A percentile compares a stretch with the other conserved stretches of the same genome.
Conservation (phyloP, 2,888 invertebrate genomes). For the Xylota sylvarum region DNA sequence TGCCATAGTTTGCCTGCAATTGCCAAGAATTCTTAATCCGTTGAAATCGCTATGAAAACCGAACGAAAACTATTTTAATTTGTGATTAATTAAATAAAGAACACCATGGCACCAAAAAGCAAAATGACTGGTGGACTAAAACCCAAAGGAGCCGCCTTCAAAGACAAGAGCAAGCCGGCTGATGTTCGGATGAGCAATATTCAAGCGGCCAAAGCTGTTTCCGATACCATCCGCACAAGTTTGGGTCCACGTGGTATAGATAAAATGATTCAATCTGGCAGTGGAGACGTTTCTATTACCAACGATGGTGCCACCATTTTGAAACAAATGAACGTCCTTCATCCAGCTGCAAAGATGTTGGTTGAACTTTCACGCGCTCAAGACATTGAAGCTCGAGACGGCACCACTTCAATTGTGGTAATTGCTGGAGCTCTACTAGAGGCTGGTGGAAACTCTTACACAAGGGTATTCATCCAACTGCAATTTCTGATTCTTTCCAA, state of each 20-base stretch:
- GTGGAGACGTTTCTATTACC: conserved; percentile 99
- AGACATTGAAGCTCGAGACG: conserved; percentile 99
- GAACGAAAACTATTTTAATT: conserved; percentile 36
- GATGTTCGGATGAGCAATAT: conserved; percentile 98
- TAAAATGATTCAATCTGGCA: conserved; percentile 99
- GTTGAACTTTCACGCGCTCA: conserved; percentile 99
- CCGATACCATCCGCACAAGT: conserved; percentile 99
- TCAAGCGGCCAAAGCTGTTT: conserved; percentile 99
- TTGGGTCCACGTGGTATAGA: conserved; percentile 99
- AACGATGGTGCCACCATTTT: conserved; percentile 99
- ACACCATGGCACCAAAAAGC: conserved; percentile 83
- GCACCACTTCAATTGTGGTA: conserved; percentile 99
- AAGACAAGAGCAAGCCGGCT: conserved; percentile 96
- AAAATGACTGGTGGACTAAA: conserved; percentile 80
- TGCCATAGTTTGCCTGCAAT: conserved; percentile 50
- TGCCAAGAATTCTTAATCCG: conserved; percentile 53
- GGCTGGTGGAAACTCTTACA: conserved; percentile 95
- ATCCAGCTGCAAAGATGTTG: conserved; percentile 99
- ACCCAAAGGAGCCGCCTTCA: conserved; percentile 88
- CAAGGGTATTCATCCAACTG: conserved; percentile 98
- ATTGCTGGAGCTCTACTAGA: conserved; percentile 98
- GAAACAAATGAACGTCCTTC: conserved; percentile 99
- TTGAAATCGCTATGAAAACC: conserved; percentile 35
- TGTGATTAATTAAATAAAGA: conserved; percentile 25
- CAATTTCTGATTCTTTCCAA: conserved; percentile 98